Conservation (phyloP, 2,888 invertebrate genomes). For the Nephrotoma appendiculata region DNA sequence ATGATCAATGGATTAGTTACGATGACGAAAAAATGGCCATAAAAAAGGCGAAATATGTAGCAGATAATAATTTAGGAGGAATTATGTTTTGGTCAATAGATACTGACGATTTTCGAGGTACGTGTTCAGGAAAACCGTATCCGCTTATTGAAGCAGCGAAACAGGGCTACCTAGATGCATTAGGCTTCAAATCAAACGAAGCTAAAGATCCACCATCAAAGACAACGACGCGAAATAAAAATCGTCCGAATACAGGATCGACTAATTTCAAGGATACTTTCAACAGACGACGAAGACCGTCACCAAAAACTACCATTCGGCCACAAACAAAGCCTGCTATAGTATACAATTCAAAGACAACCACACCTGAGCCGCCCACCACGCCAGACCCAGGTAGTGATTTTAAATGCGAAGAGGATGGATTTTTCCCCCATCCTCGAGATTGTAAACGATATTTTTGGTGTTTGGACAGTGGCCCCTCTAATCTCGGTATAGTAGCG, state of each 20-base stretch:
- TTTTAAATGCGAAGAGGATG: slow-evolving; percentile 86
- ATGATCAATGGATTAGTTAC: slow-evolving; percentile 88
- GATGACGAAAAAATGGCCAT: slow-evolving; percentile 74
- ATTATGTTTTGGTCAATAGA: slow-evolving; percentile 56
- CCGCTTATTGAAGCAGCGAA: slow-evolving; percentile 86
- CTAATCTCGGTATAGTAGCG: slow-evolving; percentile 77
- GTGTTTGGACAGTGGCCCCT: slow-evolving; percentile 81
- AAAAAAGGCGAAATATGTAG: slow-evolving; percentile 73
- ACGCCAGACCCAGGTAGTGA: slow-evolving; percentile 81
- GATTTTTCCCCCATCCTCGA: slow-evolving; percentile 80
- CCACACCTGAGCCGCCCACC: slow-evolving; percentile 51
- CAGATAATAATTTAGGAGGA: slow-evolving; percentile 71
- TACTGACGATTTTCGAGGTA: slow-evolving; percentile 89
- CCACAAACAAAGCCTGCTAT: slow-evolving; percentile 26
- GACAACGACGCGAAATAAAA: slow-evolving; percentile 23
- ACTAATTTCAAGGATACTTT: slow-evolving; percentile 13
- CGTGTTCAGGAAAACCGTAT: slow-evolving; percentile 72
- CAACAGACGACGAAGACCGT: slow-evolving; percentile 17
- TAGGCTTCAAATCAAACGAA: slow-evolving; percentile 35
- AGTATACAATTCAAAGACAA: slow-evolving; percentile 31
- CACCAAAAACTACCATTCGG: slow-evolving; percentile 19
- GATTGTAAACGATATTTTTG: slow-evolving; percentile 93
- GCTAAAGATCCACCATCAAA: slow-evolving; percentile 14
- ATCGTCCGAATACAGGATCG: slow-evolving; percentile 17
- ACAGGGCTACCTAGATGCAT: slow-evolving; percentile 52